Evolutionary conservation across 2,113 vertebrate genomes (phyloP), one percentile per base, ranked within the genome.

Genomic region (Brienomyrus longianalis): DNA sequence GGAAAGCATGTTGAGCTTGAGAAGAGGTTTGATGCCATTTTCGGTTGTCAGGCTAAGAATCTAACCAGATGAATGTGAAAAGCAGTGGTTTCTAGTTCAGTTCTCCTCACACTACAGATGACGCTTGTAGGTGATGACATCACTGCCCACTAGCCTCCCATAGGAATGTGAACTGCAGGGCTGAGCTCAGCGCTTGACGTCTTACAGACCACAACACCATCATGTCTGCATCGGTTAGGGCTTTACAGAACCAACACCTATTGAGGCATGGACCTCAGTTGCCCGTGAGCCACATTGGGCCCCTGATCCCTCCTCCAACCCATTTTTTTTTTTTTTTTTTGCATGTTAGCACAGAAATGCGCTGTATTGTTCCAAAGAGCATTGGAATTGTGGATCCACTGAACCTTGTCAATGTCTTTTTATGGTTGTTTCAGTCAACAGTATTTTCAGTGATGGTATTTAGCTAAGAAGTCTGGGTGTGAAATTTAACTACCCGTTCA

Each of bases 111-210:
- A 74, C 47, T 48, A 51, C 88, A 77, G 66, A 74, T 17, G 43
- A 47, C n/a, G n/a, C 45, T 86, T 31, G 21, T 77, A 47, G 11
- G 45, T 77, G 88, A 77, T 77, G 62, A 88, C 88, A 19, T 88
- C 66, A 77, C 88, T 77, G 88, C 66, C 87, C 9, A 23, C 87
- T 88, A 11, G 13, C 19, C 45, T 39, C 31, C 52, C 27, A 3
- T 27, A 74, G 66, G 66, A 88, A 47, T 89, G 88, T 35, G 23
- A 27, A 39, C 27, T 47, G n/a, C 45, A 0, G 50, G 35, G 50
- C 23, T 56, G 10, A 31, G 35, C 19, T 88, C 56, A 88, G 87
- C 8, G 3, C 56, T 62, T 88, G 87, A 66, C n/a, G 59, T n/a
- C 50, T 39, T 62, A 45, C 31, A 47, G 10, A 27, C 87, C 39